These are phyloP conservation scores for Nephila pilipes DNA, from an alignment of 1,140 invertebrate genomes.

Conservation along the genomic window DNA sequence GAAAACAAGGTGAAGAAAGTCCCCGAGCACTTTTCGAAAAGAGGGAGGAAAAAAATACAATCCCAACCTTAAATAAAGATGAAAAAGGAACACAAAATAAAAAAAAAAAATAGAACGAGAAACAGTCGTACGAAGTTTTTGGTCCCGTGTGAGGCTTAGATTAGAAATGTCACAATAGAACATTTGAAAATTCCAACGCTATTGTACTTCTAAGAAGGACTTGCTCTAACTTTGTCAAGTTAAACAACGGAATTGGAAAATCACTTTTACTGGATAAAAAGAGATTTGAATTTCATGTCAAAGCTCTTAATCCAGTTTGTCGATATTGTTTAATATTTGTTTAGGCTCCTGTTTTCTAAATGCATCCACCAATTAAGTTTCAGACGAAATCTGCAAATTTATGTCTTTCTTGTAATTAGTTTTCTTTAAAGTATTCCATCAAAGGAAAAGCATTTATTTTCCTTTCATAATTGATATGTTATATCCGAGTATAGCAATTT, in stretches of 20 bases:
- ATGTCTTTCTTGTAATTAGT: too few species aligned
- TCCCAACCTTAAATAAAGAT: constrained; percentile 33
- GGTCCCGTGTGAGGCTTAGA: constrained; percentile 24
- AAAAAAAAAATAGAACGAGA: neutral
- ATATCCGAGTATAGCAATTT: too few species aligned
- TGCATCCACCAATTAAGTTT: too few species aligned
- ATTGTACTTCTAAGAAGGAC: neutral
- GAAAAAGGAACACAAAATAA: neutral
- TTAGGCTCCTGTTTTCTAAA: too few species aligned
- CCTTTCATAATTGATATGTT: too few species aligned
- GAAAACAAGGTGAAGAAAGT: constrained; percentile 52
- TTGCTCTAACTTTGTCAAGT: neutral
- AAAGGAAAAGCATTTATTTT: too few species aligned
- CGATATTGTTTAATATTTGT: too few species aligned
- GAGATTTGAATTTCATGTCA: neutral
- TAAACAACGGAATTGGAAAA: constrained; percentile 14
- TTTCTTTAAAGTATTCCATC: too few species aligned
- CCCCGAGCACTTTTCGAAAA: constrained; percentile 39
- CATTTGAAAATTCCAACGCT: constrained; percentile 35
- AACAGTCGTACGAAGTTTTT: constrained; percentile 29
- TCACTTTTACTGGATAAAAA: neutral
- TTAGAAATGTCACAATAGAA: constrained; percentile 64
- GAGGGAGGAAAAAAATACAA: neutral
- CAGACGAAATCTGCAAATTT: too few species aligned
- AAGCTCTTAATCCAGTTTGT: neutral